Evolutionary conservation across 1,140 invertebrate genomes (phyloP).

Genomic region (Cheumatopsyche charites): DNA sequence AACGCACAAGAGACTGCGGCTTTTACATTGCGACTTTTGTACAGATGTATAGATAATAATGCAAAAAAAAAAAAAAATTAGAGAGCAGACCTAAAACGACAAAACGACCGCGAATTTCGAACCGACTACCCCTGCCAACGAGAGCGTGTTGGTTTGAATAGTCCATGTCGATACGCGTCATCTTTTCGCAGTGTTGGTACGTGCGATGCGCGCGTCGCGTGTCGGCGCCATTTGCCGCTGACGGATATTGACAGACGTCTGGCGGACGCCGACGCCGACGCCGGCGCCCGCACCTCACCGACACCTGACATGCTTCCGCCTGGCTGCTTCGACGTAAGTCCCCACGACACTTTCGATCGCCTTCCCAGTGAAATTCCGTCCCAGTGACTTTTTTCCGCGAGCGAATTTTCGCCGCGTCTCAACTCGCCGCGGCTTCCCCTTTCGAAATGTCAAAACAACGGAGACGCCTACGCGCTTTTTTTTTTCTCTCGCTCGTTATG

Average conservation of each 20-base stretch:
- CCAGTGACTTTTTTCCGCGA: too few relatives aligned
- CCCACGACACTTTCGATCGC: not conserved
- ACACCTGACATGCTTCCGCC: not conserved
- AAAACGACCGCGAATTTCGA: too few relatives aligned
- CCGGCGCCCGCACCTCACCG: slow-evolving; percentile 49
- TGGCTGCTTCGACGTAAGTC: slow-evolving; percentile 9
- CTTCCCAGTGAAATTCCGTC: too few relatives aligned
- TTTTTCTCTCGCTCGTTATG: too few relatives aligned
- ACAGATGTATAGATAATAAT: too few relatives aligned
- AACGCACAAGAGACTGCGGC: too few relatives aligned
- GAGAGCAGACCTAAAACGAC: too few relatives aligned
- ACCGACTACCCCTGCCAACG: not conserved
- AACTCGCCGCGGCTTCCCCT: too few relatives aligned
- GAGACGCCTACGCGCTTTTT: not conserved
- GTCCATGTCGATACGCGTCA: not conserved
- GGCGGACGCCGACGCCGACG: slow-evolving; percentile 53
- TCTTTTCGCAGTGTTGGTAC: not conserved
- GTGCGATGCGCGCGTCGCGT: slow-evolving; percentile 24
- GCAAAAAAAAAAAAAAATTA: too few relatives aligned
- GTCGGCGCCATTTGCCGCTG: slow-evolving; percentile 44
- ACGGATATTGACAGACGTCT: slow-evolving; percentile 50
- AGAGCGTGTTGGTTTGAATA: not conserved
- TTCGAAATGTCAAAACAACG: slow-evolving; percentile 2
- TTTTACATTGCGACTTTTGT: too few relatives aligned
- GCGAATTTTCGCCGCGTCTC: too few relatives aligned